These are phyloP conservation scores for Dendrophyllia cribrosa DNA, from an alignment of 64 coral and sea anemone species.

Conservation along the genomic window DNA sequence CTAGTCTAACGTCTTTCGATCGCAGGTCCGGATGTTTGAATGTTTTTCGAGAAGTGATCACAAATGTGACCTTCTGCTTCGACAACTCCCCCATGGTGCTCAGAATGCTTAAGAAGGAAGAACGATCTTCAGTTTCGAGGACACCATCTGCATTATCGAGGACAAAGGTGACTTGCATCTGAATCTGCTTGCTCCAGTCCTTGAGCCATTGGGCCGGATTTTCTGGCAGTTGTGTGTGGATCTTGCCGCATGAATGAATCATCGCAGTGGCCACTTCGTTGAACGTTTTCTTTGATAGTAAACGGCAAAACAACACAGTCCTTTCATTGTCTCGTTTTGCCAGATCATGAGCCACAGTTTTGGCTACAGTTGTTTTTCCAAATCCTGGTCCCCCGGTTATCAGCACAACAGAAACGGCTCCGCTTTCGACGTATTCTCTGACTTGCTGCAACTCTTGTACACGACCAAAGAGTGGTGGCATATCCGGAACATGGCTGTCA, in stretches of 20 bases:
- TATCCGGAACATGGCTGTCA: no score
- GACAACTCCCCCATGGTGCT: slow-evolving; percentile 36
- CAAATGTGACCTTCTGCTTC: slow-evolving; percentile 30
- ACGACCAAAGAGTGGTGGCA: slow-evolving; percentile 8
- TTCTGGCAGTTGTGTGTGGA: background rate
- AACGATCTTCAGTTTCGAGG: slow-evolving; percentile 19
- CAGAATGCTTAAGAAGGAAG: slow-evolving; percentile 27
- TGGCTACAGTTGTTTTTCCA: slow-evolving; percentile 48
- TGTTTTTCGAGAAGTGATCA: slow-evolving; percentile 34
- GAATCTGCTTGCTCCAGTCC: slow-evolving; percentile 41
- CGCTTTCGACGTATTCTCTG: background rate
- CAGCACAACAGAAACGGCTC: background rate
- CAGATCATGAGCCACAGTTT: slow-evolving; percentile 34
- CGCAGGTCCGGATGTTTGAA: background rate
- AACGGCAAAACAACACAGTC: slow-evolving; percentile 28
- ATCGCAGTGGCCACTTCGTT: slow-evolving; percentile 23
- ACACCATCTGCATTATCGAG: slow-evolving; percentile 38
- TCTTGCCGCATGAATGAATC: slow-evolving; percentile 18
- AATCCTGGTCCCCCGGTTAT: slow-evolving; percentile 51
- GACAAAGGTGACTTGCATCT: slow-evolving; percentile 9
- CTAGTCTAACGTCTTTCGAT: background rate
- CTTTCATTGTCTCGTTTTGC: background rate
- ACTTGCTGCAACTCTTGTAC: slow-evolving; percentile 4
- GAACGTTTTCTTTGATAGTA: slow-evolving; percentile 15
- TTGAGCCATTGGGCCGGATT: slow-evolving; percentile 3